A percentile compares a stretch with the other conserved stretches of the same genome.
These are phyloP conservation scores for Ptychadena robeensis DNA, from an alignment of 2,797 vertebrate species.

Conservation along the genomic window DNA sequence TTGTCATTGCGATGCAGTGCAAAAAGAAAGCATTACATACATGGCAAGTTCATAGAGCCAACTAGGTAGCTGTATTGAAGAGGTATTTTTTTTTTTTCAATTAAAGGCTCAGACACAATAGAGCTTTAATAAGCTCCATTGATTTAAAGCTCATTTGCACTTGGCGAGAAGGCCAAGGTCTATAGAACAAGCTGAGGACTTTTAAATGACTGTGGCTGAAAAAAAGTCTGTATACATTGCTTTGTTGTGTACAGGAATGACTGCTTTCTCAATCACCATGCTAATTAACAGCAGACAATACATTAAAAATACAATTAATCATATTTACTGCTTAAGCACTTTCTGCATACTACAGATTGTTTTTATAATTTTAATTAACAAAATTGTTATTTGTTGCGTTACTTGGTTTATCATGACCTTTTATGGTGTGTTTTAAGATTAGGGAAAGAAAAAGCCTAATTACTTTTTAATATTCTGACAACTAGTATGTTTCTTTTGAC, in stretches of 20 bases:
- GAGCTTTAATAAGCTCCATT: slow-evolving; percentile 83
- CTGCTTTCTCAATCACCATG: slow-evolving; percentile 69
- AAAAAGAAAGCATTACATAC: slow-evolving; percentile 77
- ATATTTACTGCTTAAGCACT: slow-evolving; percentile 70
- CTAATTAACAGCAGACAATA: slow-evolving; percentile 70
- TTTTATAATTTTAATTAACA: slow-evolving; percentile 69
- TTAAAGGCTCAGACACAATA: slow-evolving; percentile 76
- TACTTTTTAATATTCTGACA: neutral
- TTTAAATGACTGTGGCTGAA: slow-evolving; percentile 77
- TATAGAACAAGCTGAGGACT: slow-evolving; percentile 76
- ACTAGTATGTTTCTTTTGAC: neutral
- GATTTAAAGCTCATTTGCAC: slow-evolving; percentile 85
- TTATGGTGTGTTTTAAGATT: slow-evolving; percentile 73
- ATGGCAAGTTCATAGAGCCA: slow-evolving; percentile 77
- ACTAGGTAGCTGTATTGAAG: slow-evolving; percentile 76
- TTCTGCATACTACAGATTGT: slow-evolving; percentile 66
- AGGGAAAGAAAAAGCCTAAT: slow-evolving; percentile 69
- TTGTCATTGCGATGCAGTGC: slow-evolving; percentile 70
- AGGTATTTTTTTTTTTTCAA: slow-evolving; percentile 71
- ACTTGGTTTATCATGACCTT: slow-evolving; percentile 67
- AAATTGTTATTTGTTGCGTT: slow-evolving; percentile 61
- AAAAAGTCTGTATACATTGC: slow-evolving; percentile 75
- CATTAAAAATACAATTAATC: slow-evolving; percentile 71
- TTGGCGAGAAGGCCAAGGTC: slow-evolving; percentile 82
- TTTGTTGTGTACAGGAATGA: slow-evolving; percentile 71